A percentile compares a stretch with the other conserved stretches of the same genome.
These are phyloP conservation scores for Strigops habroptila DNA, from an alignment of 2,113 vertebrate genomes.

Conservation along the genomic window DNA sequence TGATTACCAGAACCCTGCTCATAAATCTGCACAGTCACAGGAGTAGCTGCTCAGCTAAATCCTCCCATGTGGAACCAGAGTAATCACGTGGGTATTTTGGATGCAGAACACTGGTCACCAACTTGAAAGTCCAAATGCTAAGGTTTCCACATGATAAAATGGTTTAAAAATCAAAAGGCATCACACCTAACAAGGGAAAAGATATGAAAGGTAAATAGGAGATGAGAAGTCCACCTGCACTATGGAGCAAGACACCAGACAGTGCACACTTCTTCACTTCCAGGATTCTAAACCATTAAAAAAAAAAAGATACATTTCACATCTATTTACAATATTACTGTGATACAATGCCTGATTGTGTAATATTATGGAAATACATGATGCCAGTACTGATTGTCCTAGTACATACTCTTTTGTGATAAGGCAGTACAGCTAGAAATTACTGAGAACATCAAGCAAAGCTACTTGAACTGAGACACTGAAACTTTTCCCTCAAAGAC, in stretches of 20 bases:
- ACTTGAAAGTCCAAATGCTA: not conserved
- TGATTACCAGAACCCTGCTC: not conserved
- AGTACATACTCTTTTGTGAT: not conserved
- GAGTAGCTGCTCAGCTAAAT: not conserved
- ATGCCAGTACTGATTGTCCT: slow-evolving; percentile 11
- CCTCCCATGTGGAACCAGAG: not conserved
- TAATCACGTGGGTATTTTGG: not conserved
- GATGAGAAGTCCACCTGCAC: not conserved
- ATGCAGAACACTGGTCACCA: not conserved
- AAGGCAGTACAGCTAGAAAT: not conserved
- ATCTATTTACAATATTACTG: slow-evolving; percentile 37
- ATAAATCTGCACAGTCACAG: not conserved
- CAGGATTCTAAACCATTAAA: slow-evolving; percentile 1
- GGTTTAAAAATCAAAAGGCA: not conserved
- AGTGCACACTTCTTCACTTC: not conserved
- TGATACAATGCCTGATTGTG: slow-evolving; percentile 18
- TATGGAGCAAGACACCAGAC: not conserved
- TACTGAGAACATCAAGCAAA: slow-evolving; percentile 77
- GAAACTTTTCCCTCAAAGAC: slow-evolving; percentile 94
- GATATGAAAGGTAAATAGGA: not conserved
- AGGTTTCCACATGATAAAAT: not conserved
- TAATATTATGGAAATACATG: slow-evolving; percentile 36
- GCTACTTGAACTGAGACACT: slow-evolving; percentile 97
- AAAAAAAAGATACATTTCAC: not conserved
- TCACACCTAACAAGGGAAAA: not conserved